Evolutionary conservation across 1,140 invertebrate genomes (phyloP), one percentile per base, ranked within the genome.

Genomic region (Zaprionus kolodkinae): DNA sequence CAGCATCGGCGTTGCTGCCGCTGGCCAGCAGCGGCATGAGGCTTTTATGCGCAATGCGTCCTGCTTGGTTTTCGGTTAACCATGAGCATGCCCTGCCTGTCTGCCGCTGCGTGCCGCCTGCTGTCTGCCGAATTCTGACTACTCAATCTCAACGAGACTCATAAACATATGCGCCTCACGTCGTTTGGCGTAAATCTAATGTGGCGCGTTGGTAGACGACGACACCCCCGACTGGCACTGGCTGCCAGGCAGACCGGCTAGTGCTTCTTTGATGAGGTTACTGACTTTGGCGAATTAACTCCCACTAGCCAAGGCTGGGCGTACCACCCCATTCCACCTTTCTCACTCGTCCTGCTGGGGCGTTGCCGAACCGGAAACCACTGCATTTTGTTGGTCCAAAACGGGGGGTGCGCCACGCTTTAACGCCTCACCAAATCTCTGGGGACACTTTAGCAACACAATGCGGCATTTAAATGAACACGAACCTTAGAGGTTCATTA

Each of bases 131-230:
- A 21, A 33, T 52, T 60, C 69, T 57, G 79, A 71, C 70, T 72
- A 57, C 77, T 89, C 85, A 89, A 89, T 89, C 85, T 89, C 85
- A 72, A 89, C 85, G 80, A 89, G 85, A 90, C 74, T 91, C 81
- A 89, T 91, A 91, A 91, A 91, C 89, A 91, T 91, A 91, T 91
- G 89, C 89, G 90, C 74, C 89, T 91, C 89, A 91, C 89, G 89
- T 91, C 77, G 84, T 76, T 80, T 65, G 82, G 82, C 85, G 86
- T 83, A 91, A 91, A 91, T 91, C 91, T 91, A 91, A 91, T 91
- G 89, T 79, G 79, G 76, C 81, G 76, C 81, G 65, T 57, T 72
- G 70, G 70, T 56, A 75, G 72, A 68, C 73, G 74, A 56, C 63
- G 57, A 38, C 67, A 52, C 45, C 68, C 71, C 59, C 25, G 61